Percentiles rank a stretch among this genome's conserved stretches.
These are phyloP conservation scores for Aporophyla lueneburgensis DNA, from an alignment of 2,888 invertebrate species.

Conservation along the genomic window DNA sequence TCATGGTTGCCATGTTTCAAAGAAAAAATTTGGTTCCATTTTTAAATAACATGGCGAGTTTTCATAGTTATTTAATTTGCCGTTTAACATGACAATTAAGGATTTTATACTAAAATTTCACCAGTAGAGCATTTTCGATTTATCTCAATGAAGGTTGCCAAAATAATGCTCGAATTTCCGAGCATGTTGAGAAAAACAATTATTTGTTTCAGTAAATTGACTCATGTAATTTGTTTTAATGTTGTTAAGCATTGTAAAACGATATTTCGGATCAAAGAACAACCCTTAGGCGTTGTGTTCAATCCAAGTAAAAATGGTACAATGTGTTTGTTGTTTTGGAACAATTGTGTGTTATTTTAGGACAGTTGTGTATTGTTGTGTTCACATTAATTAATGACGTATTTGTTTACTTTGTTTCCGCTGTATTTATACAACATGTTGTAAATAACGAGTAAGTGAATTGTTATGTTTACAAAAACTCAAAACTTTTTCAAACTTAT, in stretches of 20 bases:
- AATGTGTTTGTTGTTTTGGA: conserved; percentile 25
- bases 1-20: no score
- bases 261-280: conserved; percentile 54
- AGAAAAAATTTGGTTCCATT: no score
- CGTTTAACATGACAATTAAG: no score
- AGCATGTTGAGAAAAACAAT: conserved; percentile 4
- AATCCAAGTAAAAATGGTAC: conserved; percentile 18
- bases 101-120: no score
- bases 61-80: no score
- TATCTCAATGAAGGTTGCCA: no score
- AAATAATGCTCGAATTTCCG: no score
- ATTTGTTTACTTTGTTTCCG: conserved; percentile 18
- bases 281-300: conserved; percentile 31
- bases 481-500: no score
- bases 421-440: neutral
- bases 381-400: conserved; percentile 16
- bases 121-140: no score
- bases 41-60: no score
- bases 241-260: conserved; percentile 30
- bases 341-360: conserved; percentile 18
- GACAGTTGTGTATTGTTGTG: conserved; percentile 11
- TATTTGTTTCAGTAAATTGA: conserved; percentile 46
- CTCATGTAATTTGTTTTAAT: conserved; percentile 43
- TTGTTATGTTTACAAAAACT: no score
- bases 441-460: neutral